These are phyloP conservation scores for Drosophila melanocephala DNA, from an alignment of 2,888 invertebrate species.

Conservation along the genomic window DNA sequence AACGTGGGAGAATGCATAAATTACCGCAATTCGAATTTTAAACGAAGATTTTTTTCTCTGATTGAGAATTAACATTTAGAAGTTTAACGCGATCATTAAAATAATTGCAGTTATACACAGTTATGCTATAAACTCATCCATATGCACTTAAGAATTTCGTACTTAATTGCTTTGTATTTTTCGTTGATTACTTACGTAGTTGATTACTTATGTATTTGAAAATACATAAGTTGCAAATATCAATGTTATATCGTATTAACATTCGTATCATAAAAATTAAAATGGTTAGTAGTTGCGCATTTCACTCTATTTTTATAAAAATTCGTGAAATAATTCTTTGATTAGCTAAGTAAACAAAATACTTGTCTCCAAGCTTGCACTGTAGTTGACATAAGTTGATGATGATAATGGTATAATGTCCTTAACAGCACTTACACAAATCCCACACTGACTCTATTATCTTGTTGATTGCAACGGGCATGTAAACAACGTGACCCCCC, in stretches of 20 bases:
- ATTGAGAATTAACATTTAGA: conserved; percentile 3
- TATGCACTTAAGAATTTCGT: not conserved
- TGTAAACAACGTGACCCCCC: conserved; percentile 36
- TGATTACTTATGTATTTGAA: not conserved
- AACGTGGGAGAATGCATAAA: conserved; percentile 60
- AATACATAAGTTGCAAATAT: not conserved
- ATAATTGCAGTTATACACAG: not conserved
- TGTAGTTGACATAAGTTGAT: conserved; percentile 18
- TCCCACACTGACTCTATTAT: conserved; percentile 21
- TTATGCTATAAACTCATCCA: not conserved
- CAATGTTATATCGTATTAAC: not conserved
- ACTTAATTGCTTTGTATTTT: not conserved
- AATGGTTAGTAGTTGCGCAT: too few species aligned
- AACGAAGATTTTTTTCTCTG: not conserved
- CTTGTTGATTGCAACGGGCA: conserved; percentile 38
- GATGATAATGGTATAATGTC: conserved; percentile 24
- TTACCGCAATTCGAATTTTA: conserved; percentile 20
- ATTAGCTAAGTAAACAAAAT: not conserved
- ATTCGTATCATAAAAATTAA: not conserved
- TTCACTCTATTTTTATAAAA: not conserved
- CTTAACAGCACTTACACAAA: conserved; percentile 12
- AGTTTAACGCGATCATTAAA: not conserved
- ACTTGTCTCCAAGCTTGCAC: not conserved
- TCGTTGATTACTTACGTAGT: not conserved
- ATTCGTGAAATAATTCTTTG: not conserved